Conservation (phyloP, 2,888 invertebrate species). For the Monoplex corrugatus region DNA sequence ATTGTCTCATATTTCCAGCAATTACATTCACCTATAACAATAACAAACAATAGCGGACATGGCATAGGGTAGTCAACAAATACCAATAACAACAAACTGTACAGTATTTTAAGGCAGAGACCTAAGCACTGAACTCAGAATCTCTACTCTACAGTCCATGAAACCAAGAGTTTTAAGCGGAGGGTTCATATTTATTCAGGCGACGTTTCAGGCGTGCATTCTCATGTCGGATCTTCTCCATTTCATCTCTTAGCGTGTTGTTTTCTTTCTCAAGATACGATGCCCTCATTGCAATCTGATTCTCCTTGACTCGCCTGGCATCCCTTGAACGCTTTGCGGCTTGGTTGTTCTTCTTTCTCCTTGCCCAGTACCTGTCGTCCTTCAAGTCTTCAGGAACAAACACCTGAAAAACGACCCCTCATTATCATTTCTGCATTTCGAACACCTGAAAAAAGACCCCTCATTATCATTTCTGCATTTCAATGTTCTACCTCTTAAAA, state of each 20-base stretch:
- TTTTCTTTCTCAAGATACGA: slow-evolving; percentile 87
- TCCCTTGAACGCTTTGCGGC: slow-evolving; percentile 98
- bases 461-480: too few species aligned
- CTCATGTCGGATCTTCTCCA: slow-evolving; percentile 77
- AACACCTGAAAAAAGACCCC: too few species aligned
- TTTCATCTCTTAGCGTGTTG: slow-evolving; percentile 69
- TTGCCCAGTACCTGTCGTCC: slow-evolving; percentile 99
- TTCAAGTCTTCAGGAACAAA: slow-evolving; percentile 98
- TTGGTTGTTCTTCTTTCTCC: slow-evolving; percentile 98
- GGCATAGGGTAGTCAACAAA: too few species aligned
- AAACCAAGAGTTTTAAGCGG: not conserved
- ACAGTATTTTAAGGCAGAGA: too few species aligned
- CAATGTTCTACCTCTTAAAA: too few species aligned
- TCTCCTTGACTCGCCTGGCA: slow-evolving; percentile 97
- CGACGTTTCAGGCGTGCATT: slow-evolving; percentile 72
- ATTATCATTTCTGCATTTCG: too few species aligned
- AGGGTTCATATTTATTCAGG: slow-evolving; percentile 71
- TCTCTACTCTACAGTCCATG: too few species aligned
- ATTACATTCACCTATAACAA: too few species aligned
- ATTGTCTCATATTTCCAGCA: too few species aligned
- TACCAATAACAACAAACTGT: too few species aligned
- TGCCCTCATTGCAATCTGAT: slow-evolving; percentile 97
- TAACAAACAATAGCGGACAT: too few species aligned
- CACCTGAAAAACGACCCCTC: slow-evolving; percentile 61
- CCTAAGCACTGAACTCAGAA: too few species aligned